These are phyloP conservation scores for Argopecten irradians DNA, from an alignment of 1,140 invertebrate species.

Conservation along the genomic window DNA sequence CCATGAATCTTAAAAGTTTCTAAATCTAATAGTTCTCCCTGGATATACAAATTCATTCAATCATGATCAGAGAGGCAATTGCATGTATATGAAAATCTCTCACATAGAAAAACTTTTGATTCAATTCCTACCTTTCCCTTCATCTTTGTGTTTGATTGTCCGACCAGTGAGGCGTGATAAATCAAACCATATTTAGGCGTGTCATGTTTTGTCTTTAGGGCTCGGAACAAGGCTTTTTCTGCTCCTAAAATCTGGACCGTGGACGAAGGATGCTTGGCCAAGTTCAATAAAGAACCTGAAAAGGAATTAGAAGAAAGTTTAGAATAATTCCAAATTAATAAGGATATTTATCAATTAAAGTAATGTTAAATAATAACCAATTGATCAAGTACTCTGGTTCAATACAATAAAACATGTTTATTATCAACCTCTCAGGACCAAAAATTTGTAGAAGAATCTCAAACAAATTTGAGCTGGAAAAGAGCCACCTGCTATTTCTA, in stretches of 20 bases:
- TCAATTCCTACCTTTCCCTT: slow-evolving; percentile 86
- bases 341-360: no score
- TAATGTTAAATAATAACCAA: no score
- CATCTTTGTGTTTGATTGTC: slow-evolving; percentile 89
- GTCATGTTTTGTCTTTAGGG: slow-evolving; percentile 97
- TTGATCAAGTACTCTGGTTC: no score
- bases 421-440: no score
- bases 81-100: neutral
- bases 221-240: slow-evolving; percentile 98
- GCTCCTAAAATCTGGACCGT: slow-evolving; percentile 99
- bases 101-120: slow-evolving; percentile 25
- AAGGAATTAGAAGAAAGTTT: slow-evolving; percentile 41
- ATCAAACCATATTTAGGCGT: slow-evolving; percentile 99
- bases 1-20: no score
- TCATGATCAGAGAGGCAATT: neutral
- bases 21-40: no score
- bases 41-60: no score
- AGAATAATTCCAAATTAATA: no score
- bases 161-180: slow-evolving; percentile 96
- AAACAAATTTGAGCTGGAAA: no score
- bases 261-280: slow-evolving; percentile 98
- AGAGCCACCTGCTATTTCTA: no score
- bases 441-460: no score
- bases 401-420: no score
- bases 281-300: slow-evolving; percentile 91